phyloP scores from a whole-genome alignment of 2,888 invertebrate genomes.

The Hermaeophaga mercurialis region DNA sequence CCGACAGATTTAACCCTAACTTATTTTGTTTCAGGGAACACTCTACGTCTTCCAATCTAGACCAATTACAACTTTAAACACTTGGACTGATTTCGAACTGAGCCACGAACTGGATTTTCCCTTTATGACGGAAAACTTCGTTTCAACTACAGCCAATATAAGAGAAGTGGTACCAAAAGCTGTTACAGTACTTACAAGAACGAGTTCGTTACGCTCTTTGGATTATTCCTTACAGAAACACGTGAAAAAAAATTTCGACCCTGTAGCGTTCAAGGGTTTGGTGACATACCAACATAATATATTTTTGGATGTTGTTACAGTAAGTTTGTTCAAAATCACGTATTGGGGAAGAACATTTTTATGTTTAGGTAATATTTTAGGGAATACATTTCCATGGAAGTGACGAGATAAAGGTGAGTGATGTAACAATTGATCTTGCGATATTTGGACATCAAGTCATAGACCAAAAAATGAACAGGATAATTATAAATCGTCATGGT shows the following conservation, averaged over 20 bases:
- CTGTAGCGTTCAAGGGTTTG: constrained; percentile 33
- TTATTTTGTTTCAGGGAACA: constrained; percentile 56
- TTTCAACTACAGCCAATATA: constrained; percentile 73
- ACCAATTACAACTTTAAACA: constrained; percentile 74
- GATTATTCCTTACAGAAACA: constrained; percentile 39
- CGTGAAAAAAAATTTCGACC: constrained; percentile 31
- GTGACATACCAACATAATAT: constrained; percentile 50
- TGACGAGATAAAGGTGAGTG: constrained; percentile 57
- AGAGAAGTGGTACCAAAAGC: constrained; percentile 63
- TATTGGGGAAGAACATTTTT: no score
- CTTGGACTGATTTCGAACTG: constrained; percentile 79
- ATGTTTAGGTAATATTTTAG: constrained; percentile 52
- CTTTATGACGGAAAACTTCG: constrained; percentile 68
- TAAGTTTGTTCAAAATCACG: no score
- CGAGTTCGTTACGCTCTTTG: constrained; percentile 26
- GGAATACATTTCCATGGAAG: constrained; percentile 57
- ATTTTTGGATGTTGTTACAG: constrained; percentile 48
- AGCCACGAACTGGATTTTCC: constrained; percentile 78
- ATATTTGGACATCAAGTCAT: constrained; percentile 67
- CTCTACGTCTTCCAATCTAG: constrained; percentile 76
- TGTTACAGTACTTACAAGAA: constrained; percentile 52
- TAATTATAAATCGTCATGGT: constrained; percentile 60
- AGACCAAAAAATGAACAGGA: constrained; percentile 60
- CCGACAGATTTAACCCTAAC: background rate
- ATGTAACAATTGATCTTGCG: constrained; percentile 65